Percentiles rank a stretch among this genome's conserved stretches.
Conservation (phyloP, 2,888 invertebrate species). For the Xanthorhoe spadicearia region DNA sequence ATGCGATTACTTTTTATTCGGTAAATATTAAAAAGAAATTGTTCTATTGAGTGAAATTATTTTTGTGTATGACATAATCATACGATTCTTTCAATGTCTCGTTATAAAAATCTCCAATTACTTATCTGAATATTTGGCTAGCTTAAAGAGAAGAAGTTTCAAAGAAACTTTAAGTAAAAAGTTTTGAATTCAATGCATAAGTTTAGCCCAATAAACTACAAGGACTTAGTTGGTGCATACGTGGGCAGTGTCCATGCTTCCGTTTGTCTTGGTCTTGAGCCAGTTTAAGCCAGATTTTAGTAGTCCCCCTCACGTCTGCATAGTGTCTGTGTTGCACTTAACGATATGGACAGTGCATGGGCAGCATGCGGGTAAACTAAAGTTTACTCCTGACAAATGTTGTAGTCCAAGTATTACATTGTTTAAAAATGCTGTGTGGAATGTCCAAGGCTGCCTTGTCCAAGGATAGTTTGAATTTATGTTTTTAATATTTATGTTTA, state of each 20-base stretch:
- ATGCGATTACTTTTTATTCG: conserved; percentile 46
- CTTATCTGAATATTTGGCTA: conserved; percentile 17
- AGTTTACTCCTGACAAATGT: conserved; percentile 24
- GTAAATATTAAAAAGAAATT: not conserved
- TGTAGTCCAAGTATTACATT: conserved; percentile 12
- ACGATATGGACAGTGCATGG: conserved; percentile 29
- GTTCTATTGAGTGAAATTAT: not conserved
- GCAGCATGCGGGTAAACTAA: conserved; percentile 27
- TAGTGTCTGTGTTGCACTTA: conserved; percentile 34
- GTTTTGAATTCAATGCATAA: conserved; percentile 32
- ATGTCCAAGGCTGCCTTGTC: no score
- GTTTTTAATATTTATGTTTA: no score
- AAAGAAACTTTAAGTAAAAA: conserved; percentile 31
- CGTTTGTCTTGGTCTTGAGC: conserved; percentile 46
- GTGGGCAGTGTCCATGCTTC: conserved; percentile 33
- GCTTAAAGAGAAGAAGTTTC: conserved; percentile 9
- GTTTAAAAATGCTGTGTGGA: no score
- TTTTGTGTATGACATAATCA: not conserved
- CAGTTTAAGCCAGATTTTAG: conserved; percentile 42
- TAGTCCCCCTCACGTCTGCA: conserved; percentile 32
- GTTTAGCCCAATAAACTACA: conserved; percentile 33
- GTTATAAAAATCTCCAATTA: not conserved
- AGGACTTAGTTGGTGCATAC: conserved; percentile 26
- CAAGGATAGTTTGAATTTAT: no score
- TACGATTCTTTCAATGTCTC: not conserved